Evolutionary conservation across 1,140 invertebrate genomes (phyloP), one percentile per base, ranked within the genome.

Genomic region (Drosophila pallidifrons): DNA sequence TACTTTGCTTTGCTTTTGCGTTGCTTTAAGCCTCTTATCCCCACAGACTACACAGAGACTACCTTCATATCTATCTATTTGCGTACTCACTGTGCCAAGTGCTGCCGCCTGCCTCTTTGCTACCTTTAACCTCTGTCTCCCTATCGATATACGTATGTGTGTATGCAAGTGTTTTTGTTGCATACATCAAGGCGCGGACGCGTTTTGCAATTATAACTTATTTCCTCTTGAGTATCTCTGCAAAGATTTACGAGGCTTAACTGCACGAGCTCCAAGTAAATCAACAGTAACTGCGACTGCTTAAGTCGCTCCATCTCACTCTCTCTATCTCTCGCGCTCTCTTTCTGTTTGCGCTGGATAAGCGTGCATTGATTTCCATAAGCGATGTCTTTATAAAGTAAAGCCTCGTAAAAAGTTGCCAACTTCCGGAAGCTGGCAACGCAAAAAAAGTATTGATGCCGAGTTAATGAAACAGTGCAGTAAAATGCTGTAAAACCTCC

Each of bases 391-490:
- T 61, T 60, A 74, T 46, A 59, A 60, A 58, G 52, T 25, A 71
- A 59, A 59, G 60, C 7, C 46, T 64, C 83, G 67, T 88, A 82
- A 87, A 87, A 87, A 77, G 64, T 74, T 74, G 43, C 15, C 70
- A 82, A 76, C 66, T 70, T 59, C 51, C 70, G 66, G 65, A 60
- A 69, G 57, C 57, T 16, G 45, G 10, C 43, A 47, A 25, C 60
- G 52, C 20, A 25, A 47, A 38, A 55, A 67, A 59, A 61, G 74
- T 64, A 66, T 79, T 82, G 66, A 72, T 67, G 79, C 52, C 69
- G 38, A 87, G 72, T 77, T 86, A 88, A 88, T 87, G 82, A 88
- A 87, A 88, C 82, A 88, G 78, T 87, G 79, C 82, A 87, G 77
- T 72, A 49, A 49, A 54, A 43, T 49, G 65, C 13, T 61, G 25